These are phyloP conservation scores for Frankliniella intonsa DNA, from an alignment of 2,888 invertebrate species.

Conservation along the genomic window DNA sequence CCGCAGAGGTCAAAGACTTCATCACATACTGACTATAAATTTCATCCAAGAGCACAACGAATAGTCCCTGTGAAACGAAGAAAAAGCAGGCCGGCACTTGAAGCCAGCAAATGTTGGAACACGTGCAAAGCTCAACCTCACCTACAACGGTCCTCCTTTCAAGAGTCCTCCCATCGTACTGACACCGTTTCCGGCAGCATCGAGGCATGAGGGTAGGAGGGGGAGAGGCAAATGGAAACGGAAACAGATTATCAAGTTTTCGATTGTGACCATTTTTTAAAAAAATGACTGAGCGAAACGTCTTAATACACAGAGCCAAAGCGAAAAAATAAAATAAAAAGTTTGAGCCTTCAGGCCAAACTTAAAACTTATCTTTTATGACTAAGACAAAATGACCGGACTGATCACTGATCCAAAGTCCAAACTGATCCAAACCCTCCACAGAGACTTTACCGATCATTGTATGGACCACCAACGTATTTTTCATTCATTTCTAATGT, in stretches of 20 bases:
- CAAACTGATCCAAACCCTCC: too few relatives aligned
- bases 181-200: constrained; percentile 17
- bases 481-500: too few relatives aligned
- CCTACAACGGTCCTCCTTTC: neutral
- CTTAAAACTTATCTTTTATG: too few relatives aligned
- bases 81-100: neutral
- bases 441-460: too few relatives aligned
- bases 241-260: neutral
- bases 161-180: neutral
- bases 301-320: too few relatives aligned
- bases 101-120: neutral
- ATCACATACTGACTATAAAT: neutral
- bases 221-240: neutral
- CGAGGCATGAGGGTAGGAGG: neutral
- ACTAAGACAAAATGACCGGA: too few relatives aligned
- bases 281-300: too few relatives aligned
- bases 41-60: neutral
- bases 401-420: too few relatives aligned
- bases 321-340: too few relatives aligned
- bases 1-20: neutral
- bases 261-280: neutral
- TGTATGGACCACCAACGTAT: too few relatives aligned
- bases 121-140: neutral
- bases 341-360: too few relatives aligned
- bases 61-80: neutral